Evolutionary conservation across 2,888 invertebrate species (phyloP).

Genomic region (Campoplex capitator): DNA sequence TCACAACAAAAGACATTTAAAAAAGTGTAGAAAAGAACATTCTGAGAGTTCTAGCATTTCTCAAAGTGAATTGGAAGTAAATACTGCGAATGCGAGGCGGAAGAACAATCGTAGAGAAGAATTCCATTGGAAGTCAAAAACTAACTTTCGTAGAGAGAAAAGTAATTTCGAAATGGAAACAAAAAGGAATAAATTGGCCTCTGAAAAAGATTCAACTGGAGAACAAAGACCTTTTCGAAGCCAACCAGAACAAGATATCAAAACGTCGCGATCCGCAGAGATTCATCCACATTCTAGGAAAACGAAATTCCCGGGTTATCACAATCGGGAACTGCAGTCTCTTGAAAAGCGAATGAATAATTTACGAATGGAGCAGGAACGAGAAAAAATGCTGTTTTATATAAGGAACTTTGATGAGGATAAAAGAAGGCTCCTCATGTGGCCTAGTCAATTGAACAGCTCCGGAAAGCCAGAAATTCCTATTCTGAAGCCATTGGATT

Average conservation of each 20-base stretch:
- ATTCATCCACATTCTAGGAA: slow-evolving; percentile 4
- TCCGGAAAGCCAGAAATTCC: slow-evolving; percentile 40
- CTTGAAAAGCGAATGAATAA: slow-evolving; percentile 52
- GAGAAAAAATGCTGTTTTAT: slow-evolving; percentile 59
- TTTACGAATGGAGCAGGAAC: slow-evolving; percentile 60
- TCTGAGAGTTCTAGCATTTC: background rate
- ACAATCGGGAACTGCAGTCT: slow-evolving; percentile 52
- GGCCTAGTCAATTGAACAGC: slow-evolving; percentile 54
- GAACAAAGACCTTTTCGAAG: background rate
- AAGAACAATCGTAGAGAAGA: background rate
- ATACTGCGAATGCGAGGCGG: background rate
- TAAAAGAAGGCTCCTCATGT: slow-evolving; percentile 51
- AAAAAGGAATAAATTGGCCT: background rate
- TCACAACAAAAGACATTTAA: background rate
- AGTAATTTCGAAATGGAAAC: slow-evolving; percentile 17
- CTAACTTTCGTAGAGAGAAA: background rate
- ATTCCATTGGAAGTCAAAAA: background rate
- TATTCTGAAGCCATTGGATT: slow-evolving; percentile 73
- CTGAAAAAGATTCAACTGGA: background rate
- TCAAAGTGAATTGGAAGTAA: background rate
- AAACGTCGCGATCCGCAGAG: slow-evolving; percentile 11
- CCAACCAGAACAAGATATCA: background rate
- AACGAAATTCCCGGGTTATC: background rate
- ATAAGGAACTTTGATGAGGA: slow-evolving; percentile 67
- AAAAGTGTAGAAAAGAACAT: background rate